A percentile compares a stretch with the other conserved stretches of the same genome.
These are phyloP conservation scores for Pteronotus mesoamericanus DNA, from an alignment of 2,797 vertebrate species.

Conservation along the genomic window DNA sequence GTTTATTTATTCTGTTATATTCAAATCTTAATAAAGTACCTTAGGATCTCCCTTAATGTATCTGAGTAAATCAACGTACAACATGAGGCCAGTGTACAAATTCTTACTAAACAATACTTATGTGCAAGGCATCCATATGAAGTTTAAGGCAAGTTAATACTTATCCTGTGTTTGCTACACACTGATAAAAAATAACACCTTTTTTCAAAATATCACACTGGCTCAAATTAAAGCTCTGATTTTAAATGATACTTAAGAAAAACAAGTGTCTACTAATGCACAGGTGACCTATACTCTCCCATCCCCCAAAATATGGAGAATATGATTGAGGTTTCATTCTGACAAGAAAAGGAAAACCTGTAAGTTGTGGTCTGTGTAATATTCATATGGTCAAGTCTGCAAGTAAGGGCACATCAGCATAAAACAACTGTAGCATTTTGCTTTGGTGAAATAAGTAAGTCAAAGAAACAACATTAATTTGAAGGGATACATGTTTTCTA, in stretches of 20 bases:
- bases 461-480: conserved; percentile 6
- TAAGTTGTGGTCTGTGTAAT: not conserved
- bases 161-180: not conserved
- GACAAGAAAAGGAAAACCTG: conserved; percentile 30
- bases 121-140: not conserved
- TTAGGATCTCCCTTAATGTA: not conserved
- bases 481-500: not conserved
- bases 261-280: not conserved
- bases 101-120: not conserved
- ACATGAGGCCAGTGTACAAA: not conserved
- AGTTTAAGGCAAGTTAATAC: not conserved
- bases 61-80: not conserved
- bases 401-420: not conserved
- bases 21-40: not conserved
- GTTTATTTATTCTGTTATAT: not conserved
- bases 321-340: not conserved
- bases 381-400: not conserved
- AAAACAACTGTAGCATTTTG: not conserved
- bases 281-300: not conserved
- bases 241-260: conserved; percentile 20
- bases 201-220: not conserved
- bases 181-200: not conserved
- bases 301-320: not conserved
- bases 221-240: conserved; percentile 7
- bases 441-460: conserved; percentile 4